A percentile compares a stretch with the other conserved stretches of the same genome.
These are phyloP conservation scores for Pycnomerus fuliginosus DNA, from an alignment of 2,888 invertebrate species.

Conservation along the genomic window DNA sequence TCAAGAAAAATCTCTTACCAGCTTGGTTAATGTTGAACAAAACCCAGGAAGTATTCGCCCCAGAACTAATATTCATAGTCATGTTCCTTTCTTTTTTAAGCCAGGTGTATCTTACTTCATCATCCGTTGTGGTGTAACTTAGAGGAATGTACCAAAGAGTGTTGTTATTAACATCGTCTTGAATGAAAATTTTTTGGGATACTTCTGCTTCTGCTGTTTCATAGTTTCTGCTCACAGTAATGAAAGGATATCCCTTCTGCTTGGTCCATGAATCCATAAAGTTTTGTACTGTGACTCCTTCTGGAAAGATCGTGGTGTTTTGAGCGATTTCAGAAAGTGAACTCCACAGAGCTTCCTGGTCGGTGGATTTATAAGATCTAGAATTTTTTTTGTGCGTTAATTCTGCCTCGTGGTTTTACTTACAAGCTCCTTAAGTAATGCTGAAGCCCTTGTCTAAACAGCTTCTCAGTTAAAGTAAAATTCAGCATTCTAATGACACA, in stretches of 20 bases:
- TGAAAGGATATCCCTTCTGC: conserved; percentile 69
- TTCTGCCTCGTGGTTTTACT: too few species aligned
- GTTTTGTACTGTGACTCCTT: conserved; percentile 56
- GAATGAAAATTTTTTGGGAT: conserved; percentile 54
- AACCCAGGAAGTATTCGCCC: conserved; percentile 53
- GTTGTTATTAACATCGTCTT: conserved; percentile 34
- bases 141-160: conserved; percentile 63
- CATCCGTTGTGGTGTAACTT: conserved; percentile 50
- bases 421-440: conserved; percentile 60
- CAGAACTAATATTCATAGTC: conserved; percentile 38
- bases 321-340: conserved; percentile 53
- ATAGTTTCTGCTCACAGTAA: conserved; percentile 61
- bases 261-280: conserved; percentile 74
- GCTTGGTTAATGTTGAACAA: conserved; percentile 64
- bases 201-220: conserved; percentile 51
- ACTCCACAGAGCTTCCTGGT: conserved; percentile 67
- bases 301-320: conserved; percentile 44
- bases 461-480: conserved; percentile 55
- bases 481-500: conserved; percentile 63
- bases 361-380: conserved; percentile 62
- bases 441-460: conserved; percentile 58
- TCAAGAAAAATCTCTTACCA: conserved; percentile 46
- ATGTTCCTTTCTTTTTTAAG: conserved; percentile 37
- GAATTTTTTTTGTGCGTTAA: neutral
- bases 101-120: conserved; percentile 35